Conservation (phyloP, 1,140 invertebrate genomes). For the Patella vulgata region DNA sequence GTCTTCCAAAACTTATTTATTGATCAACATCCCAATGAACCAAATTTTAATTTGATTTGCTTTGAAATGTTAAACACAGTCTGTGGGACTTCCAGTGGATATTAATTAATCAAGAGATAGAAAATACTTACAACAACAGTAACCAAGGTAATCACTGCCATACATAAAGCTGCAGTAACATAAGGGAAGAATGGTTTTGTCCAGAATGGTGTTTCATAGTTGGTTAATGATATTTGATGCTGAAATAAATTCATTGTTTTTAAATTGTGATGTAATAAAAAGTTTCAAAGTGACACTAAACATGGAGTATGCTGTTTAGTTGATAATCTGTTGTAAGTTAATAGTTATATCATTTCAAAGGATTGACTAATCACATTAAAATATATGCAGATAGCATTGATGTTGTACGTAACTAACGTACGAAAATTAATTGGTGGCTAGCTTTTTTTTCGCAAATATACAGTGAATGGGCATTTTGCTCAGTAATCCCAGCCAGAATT, state of each 20-base stretch:
- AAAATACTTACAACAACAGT: constrained; percentile 34
- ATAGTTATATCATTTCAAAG: constrained; percentile 3
- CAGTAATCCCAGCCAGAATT: too few species aligned
- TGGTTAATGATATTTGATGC: constrained; percentile 24
- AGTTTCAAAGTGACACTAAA: constrained; percentile 1
- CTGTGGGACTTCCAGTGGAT: neutral
- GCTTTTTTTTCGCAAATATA: too few species aligned
- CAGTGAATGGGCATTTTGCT: too few species aligned
- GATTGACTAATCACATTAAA: neutral
- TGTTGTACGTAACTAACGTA: too few species aligned
- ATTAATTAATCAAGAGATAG: constrained; percentile 3
- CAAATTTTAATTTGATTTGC: too few species aligned
- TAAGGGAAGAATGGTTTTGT: constrained; percentile 48
- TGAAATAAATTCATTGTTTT: constrained; percentile 19
- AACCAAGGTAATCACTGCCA: constrained; percentile 29
- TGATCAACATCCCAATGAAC: too few species aligned
- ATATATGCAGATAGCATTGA: neutral
- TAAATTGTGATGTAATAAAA: neutral
- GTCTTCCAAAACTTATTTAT: too few species aligned
- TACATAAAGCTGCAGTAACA: constrained; percentile 33
- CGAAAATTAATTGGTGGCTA: too few species aligned
- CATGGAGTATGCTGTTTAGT: neutral
- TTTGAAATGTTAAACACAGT: too few species aligned
- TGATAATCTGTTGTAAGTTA: neutral
- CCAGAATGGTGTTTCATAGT: constrained; percentile 31